Percentiles rank a stretch among this genome's conserved stretches.
Evolutionary conservation across 2,797 vertebrate genomes (phyloP).

Genomic region (Anas georgica): DNA sequence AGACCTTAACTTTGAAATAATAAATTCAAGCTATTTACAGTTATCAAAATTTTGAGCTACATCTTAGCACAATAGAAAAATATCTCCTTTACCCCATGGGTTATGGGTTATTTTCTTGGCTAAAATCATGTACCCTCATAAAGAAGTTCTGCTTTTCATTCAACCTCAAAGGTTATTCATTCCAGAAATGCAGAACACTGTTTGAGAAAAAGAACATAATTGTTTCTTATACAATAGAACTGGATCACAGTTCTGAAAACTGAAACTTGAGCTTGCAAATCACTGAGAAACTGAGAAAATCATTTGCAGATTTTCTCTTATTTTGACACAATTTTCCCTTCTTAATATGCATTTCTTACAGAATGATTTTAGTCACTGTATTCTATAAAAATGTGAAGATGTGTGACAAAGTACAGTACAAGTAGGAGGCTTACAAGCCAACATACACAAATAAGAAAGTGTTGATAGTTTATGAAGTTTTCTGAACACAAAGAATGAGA

Average conservation of each 20-base stretch:
- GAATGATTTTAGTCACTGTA: neutral
- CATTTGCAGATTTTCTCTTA: neutral
- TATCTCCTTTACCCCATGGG: neutral
- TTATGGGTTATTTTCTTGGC: neutral
- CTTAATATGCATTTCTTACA: neutral
- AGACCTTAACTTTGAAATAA: constrained; percentile 19
- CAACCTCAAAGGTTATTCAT: neutral
- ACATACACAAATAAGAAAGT: neutral
- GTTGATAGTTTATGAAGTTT: neutral
- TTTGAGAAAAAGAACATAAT: neutral
- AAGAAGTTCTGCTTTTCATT: neutral
- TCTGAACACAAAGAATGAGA: neutral
- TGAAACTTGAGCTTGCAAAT: neutral
- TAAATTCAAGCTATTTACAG: neutral
- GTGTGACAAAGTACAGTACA: neutral
- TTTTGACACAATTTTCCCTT: neutral
- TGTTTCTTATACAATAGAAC: neutral
- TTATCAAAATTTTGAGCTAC: neutral
- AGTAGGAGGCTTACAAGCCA: neutral
- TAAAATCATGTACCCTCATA: neutral
- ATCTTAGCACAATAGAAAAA: neutral
- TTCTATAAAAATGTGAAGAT: neutral
- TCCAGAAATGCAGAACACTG: neutral
- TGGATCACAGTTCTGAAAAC: neutral
- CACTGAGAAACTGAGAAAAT: too few species aligned